Base-by-base conservation (phyloP, 2,797 vertebrate species). In the Molossus alvarezi region DNA sequence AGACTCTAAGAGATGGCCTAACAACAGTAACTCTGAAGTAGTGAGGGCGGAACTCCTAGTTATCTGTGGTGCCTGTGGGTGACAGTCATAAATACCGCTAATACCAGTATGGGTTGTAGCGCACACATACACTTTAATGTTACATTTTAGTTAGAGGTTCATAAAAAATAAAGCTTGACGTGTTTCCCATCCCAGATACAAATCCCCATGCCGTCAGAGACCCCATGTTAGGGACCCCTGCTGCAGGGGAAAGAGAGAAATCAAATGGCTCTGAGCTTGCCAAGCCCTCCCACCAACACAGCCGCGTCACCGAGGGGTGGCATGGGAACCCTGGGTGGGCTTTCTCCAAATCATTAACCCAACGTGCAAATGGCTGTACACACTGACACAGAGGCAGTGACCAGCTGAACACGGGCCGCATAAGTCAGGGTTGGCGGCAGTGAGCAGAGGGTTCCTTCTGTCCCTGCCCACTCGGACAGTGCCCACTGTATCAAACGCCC, bases 61-160 rank as follows among this genome's bases (percentile, higher is more conserved):
- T 3, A 60, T 13, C 64, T 81, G 37, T n/a, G 23, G 48, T 57
- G 91, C 81, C 60, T n/a, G 2, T 86, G 60, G 45, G 17, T 71
- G 64, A 86, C 21, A 75, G 53, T 48, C 65, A 3, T 7, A 45
- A 27, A 33, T 53, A 51, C 33, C 21, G 41, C 60, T 15, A 0
- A 76, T 33, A 27, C 25, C 37, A 73, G 15, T 58, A 10, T 4
- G 57, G 48, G 41, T 8, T 67, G 11, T 15, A 21, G 2, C n/a
- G 51, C 58, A 62, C 33, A 20, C 14, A 12, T 10, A 48, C n/a
- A 51, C 55, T 85, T 53, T 71, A 29, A 76, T 25, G 11, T 41
- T 71, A 91, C 55, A 62, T 64, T 88, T 80, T 55, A 69, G 45
- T 48, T 48, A 79, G 62, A 86, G 60, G 64, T 55, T 9, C 77